Conservation (phyloP, 1,140 invertebrate species). For the Euwallacea fornicatus region DNA sequence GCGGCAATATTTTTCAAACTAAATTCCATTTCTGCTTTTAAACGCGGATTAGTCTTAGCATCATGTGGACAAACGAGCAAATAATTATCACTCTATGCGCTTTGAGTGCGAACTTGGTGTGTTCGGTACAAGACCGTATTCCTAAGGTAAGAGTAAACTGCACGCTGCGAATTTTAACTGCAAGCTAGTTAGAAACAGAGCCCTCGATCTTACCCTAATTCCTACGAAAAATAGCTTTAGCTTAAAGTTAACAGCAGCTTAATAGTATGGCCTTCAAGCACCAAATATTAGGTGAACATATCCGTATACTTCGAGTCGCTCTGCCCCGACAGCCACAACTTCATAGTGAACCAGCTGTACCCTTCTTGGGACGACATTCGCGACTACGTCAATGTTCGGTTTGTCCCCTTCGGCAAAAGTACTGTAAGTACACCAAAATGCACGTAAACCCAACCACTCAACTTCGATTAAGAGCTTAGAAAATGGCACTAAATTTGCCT, state of each 20-base stretch:
- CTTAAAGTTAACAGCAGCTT: too few relatives aligned
- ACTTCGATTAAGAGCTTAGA: constrained; percentile 39
- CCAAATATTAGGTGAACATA: constrained; percentile 40
- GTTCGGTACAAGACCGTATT: too few relatives aligned
- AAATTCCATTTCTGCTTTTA: too few relatives aligned
- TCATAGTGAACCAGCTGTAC: constrained; percentile 62
- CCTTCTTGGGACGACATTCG: constrained; percentile 56
- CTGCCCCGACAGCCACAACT: constrained; percentile 75
- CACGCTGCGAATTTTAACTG: background rate
- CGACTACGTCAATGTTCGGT: constrained; percentile 58
- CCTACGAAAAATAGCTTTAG: too few relatives aligned
- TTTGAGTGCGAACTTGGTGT: too few relatives aligned
- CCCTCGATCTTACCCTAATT: background rate
- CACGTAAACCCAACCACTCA: background rate
- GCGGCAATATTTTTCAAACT: too few relatives aligned
- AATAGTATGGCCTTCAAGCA: too few relatives aligned
- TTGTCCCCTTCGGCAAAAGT: constrained; percentile 81
- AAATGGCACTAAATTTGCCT: constrained; percentile 43
- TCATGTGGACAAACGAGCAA: too few relatives aligned
- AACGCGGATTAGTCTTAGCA: too few relatives aligned
- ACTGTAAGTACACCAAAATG: constrained; percentile 53
- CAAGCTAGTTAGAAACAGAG: background rate
- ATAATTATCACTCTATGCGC: too few relatives aligned
- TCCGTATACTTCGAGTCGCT: constrained; percentile 78
- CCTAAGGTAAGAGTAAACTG: too few relatives aligned